Percentiles rank a stretch among this genome's conserved stretches.
phyloP scores from a whole-genome alignment of 2,888 invertebrate species.

The Cephus spinipes region DNA sequence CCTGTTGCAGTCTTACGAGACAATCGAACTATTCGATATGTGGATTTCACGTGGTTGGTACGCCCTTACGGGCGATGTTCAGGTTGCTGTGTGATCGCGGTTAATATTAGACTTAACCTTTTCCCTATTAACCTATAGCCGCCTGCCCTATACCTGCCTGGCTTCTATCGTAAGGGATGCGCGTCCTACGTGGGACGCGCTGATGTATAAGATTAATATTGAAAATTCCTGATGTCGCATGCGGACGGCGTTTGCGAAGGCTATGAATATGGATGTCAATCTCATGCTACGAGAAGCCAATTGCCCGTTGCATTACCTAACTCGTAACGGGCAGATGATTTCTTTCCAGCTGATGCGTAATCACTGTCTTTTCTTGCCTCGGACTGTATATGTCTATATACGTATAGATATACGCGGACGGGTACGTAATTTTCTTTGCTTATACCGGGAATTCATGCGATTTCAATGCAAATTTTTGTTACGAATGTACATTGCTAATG shows the following conservation, averaged over 20 bases:
- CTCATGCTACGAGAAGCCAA: background rate
- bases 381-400: background rate
- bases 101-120: background rate
- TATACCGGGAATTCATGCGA: constrained; percentile 15
- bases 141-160: background rate
- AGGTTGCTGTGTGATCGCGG: no score
- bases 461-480: constrained; percentile 23
- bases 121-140: background rate
- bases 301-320: constrained; percentile 31
- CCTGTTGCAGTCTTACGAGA: background rate
- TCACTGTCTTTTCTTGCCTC: constrained; percentile 19
- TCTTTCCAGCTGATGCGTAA: constrained; percentile 30
- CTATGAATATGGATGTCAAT: constrained; percentile 33
- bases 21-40: background rate
- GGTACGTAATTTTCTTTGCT: background rate
- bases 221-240: background rate
- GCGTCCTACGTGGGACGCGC: background rate
- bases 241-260: background rate
- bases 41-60: no score
- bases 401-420: background rate
- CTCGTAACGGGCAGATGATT: constrained; percentile 25
- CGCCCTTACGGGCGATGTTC: no score
- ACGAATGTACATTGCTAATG: background rate
- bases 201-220: background rate
- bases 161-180: background rate